Percentiles rank a stretch among this genome's conserved stretches.
phyloP scores from a whole-genome alignment of 2,797 vertebrate species.

The Echiichthys vipera region DNA sequence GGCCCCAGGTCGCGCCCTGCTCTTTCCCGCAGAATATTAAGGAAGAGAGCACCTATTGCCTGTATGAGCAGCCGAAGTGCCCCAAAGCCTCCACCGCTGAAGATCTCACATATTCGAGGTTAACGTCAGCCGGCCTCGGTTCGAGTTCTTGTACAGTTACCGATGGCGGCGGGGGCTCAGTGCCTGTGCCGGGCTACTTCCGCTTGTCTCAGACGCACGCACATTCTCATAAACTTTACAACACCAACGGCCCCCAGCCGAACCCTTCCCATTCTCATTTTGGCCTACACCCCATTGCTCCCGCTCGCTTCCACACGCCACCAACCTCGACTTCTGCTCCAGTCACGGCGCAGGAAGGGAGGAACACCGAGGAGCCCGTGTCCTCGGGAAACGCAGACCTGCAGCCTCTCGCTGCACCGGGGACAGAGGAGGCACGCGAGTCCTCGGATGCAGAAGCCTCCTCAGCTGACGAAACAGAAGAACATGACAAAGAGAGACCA shows the following conservation, averaged over 20 bases:
- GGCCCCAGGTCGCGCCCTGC: constrained; percentile 89
- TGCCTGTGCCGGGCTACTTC: constrained; percentile 98
- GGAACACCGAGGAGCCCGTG: constrained; percentile 85
- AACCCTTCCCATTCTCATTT: constrained; percentile 88
- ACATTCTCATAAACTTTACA: constrained; percentile 93
- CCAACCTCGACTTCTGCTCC: constrained; percentile 80
- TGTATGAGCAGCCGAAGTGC: constrained; percentile 96
- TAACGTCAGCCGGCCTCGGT: constrained; percentile 73
- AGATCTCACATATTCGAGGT: constrained; percentile 90
- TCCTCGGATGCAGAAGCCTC: constrained; percentile 92
- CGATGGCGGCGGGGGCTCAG: constrained; percentile 84
- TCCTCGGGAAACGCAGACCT: constrained; percentile 67
- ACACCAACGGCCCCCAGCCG: constrained; percentile 85
- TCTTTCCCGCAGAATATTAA: constrained; percentile 97
- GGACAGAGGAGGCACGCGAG: constrained; percentile 88
- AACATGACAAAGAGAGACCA: constrained; percentile 89
- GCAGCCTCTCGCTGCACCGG: constrained; percentile 79
- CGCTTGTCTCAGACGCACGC: constrained; percentile 97
- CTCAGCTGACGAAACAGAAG: constrained; percentile 90
- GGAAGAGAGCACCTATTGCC: constrained; percentile 96
- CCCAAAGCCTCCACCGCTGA: constrained; percentile 89
- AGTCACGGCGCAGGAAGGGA: constrained; percentile 84
- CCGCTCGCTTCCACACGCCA: constrained; percentile 90
- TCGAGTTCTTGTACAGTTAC: constrained; percentile 86
- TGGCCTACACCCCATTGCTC: constrained; percentile 84